Evolutionary conservation across 2,113 vertebrate genomes (phyloP).

Genomic region (Oenanthe oenanthe): DNA sequence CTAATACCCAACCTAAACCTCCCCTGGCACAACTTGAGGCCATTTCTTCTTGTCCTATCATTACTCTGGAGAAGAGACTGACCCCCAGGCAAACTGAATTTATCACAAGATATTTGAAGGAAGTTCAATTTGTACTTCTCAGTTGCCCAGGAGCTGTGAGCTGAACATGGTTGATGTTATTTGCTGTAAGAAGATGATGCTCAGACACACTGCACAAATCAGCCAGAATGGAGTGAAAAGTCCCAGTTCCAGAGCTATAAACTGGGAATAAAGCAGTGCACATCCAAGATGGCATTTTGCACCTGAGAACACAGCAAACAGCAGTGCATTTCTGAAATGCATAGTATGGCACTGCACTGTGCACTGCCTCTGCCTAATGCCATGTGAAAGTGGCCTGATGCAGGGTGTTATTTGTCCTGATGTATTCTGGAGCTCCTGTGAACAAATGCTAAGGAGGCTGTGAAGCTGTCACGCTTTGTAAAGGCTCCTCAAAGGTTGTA

Average conservation of each 20-base stretch:
- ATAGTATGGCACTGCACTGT: background rate
- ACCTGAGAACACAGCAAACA: background rate
- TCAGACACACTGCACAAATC: background rate
- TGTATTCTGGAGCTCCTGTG: background rate
- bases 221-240: background rate
- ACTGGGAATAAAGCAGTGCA: background rate
- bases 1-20: background rate
- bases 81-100: background rate
- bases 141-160: background rate
- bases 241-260: background rate
- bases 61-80: background rate
- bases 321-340: background rate
- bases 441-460: background rate
- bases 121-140: background rate
- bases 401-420: slow-evolving; percentile 20
- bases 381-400: background rate
- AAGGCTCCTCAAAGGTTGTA: background rate
- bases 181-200: background rate
- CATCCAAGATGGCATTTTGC: background rate
- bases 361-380: background rate
- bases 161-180: background rate
- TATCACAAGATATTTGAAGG: background rate
- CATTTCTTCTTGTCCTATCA: background rate
- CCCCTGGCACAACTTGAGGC: background rate
- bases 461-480: slow-evolving; percentile 1